These are phyloP conservation scores for Amphimallon solstitiale DNA, from an alignment of 2,888 invertebrate species.

Conservation along the genomic window DNA sequence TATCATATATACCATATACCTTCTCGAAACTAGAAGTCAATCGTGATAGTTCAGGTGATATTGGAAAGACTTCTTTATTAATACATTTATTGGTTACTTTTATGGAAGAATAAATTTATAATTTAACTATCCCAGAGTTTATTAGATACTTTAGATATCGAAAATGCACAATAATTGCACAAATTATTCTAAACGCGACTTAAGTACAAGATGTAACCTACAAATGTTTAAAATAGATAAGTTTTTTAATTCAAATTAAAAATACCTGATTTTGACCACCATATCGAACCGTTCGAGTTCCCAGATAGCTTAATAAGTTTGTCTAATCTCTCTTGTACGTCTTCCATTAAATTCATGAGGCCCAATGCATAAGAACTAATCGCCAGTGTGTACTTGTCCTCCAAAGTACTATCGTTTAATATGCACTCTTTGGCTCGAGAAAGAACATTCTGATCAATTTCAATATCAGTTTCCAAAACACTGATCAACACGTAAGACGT, in stretches of 20 bases:
- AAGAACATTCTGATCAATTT: conserved; percentile 64
- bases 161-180: no score
- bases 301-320: conserved; percentile 62
- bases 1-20: no score
- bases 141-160: no score
- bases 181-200: no score
- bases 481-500: conserved; percentile 77
- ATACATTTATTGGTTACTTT: no score
- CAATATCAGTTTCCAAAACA: conserved; percentile 69
- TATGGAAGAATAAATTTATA: no score
- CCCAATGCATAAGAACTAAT: conserved; percentile 67
- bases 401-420: conserved; percentile 59
- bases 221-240: no score
- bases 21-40: no score
- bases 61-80: no score
- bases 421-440: conserved; percentile 72
- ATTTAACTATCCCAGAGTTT: no score
- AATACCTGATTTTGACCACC: conserved; percentile 66
- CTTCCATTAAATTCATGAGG: conserved; percentile 62
- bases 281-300: conserved; percentile 62
- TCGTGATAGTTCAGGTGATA: no score
- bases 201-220: no score
- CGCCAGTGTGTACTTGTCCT: conserved; percentile 66
- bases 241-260: background rate
- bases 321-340: conserved; percentile 61